These are phyloP conservation scores for Cynopterus brachyotis DNA, from an alignment of 2,113 vertebrate species.

Conservation along the genomic window DNA sequence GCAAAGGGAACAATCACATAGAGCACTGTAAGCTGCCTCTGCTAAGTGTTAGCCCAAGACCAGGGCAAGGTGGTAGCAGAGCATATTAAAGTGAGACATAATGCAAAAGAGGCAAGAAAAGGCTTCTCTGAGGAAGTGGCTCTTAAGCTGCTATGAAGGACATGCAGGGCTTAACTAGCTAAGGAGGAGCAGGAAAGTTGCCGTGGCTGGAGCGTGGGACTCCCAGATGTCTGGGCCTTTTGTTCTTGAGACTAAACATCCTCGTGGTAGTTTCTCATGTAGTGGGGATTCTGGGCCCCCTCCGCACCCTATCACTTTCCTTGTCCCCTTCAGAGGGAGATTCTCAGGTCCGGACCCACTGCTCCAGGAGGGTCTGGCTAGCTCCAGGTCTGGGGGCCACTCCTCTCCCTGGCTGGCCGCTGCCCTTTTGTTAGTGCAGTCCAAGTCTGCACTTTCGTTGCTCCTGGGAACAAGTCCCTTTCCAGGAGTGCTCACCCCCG, in stretches of 20 bases:
- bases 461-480: neutral
- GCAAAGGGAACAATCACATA: accelerated
- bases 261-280: neutral
- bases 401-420: neutral
- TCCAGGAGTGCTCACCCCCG: neutral
- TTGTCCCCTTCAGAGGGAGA: neutral
- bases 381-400: neutral
- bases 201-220: neutral
- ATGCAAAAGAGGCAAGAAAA: neutral
- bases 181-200: neutral
- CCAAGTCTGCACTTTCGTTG: neutral
- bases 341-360: neutral
- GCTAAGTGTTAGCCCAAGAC: neutral
- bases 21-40: neutral
- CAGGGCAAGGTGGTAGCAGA: neutral
- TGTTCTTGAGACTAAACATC: neutral
- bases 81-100: neutral
- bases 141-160: neutral
- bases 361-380: neutral
- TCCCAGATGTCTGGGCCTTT: neutral
- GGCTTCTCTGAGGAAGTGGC: neutral
- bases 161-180: neutral
- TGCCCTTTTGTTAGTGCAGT: neutral
- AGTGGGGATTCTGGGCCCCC: neutral
- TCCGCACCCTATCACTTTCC: neutral